Base-by-base conservation (phyloP, 2,113 vertebrate genomes). In the Sialia sialis region DNA sequence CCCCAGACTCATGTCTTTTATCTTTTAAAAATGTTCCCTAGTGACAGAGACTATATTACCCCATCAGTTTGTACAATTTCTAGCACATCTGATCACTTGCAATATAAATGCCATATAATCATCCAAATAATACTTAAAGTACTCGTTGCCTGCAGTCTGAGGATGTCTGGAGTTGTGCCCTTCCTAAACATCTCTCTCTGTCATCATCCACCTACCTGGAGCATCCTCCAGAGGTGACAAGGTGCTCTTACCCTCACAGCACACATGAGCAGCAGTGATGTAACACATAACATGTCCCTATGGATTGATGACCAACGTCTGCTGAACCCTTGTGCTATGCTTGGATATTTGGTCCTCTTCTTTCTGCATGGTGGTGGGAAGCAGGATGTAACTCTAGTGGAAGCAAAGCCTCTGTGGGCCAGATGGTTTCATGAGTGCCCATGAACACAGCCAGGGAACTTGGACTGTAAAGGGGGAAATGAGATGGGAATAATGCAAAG, bases 301-400 rank as follows among this genome's bases (percentile, higher is more conserved):
- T 0, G 0, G n/a, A 69, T 38, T 23, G 46, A 62, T 6, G 63
- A 39, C 16, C 59, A 63, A 19, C 1, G 4, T 41, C 64, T 89
- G 46, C 72, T 55, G 81, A 79, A 36, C 14, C 32, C 17, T 14
- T 55, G 14, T 64, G 51, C 80, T 68, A 4, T 4, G 18, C 34
- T 49, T 48, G 12, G 25, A 9, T 2, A 5, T 9, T n/a, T 63
- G 67, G 19, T 44, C 6, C 41, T 16, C 34, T 41, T 34, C 68
- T 34, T 72, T 54, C 32, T 0, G 0, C n/a, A 41, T 0, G 0
- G 23, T 0, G 1, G 13, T 55, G 55, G 44, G 44, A 78, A 75
- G 43, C 2, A 1, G 62, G 58, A 91, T 0, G 0, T 56, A 41
- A 68, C 70, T 82, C 66, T 69, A n/a, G 41, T 4, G 58, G 59